Percentiles rank a stretch among this genome's conserved stretches.
These are phyloP conservation scores for Archilochus colubris DNA, from an alignment of 2,113 vertebrate genomes.

Conservation along the genomic window DNA sequence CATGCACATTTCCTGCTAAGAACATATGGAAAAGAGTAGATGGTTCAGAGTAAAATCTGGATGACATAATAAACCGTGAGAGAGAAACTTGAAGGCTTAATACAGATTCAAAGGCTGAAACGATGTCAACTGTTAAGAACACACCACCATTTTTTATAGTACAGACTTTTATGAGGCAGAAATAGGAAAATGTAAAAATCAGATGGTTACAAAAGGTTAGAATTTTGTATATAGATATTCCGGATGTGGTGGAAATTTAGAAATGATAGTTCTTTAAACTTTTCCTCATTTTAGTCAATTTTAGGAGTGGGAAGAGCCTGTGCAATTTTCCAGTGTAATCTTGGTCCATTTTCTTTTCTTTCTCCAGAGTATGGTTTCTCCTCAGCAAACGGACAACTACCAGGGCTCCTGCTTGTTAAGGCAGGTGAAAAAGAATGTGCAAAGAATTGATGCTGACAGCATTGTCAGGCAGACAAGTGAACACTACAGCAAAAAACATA, in stretches of 20 bases:
- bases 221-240: constrained; percentile 21
- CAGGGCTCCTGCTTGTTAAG: fast-evolving
- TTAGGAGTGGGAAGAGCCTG: not conserved
- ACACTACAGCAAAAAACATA: not conserved
- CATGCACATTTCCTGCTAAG: constrained; percentile 66
- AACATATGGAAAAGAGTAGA: constrained; percentile 77
- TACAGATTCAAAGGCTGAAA: constrained; percentile 52
- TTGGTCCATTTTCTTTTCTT: not conserved
- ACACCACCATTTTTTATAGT: constrained; percentile 34
- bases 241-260: not conserved
- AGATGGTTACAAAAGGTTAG: constrained; percentile 10
- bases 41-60: constrained; percentile 62
- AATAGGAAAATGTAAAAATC: constrained; percentile 50
- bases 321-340: not conserved
- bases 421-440: not conserved
- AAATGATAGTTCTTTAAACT: not conserved
- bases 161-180: constrained; percentile 39
- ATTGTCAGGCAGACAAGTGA: not conserved
- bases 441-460: not conserved
- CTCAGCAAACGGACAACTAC: not conserved
- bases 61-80: constrained; percentile 69
- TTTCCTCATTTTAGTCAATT: not conserved
- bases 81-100: constrained; percentile 67
- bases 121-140: constrained; percentile 36
- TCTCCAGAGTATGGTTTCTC: not conserved